Conservation (phyloP, 2,888 invertebrate species). For the Ormyrus rosae region DNA sequence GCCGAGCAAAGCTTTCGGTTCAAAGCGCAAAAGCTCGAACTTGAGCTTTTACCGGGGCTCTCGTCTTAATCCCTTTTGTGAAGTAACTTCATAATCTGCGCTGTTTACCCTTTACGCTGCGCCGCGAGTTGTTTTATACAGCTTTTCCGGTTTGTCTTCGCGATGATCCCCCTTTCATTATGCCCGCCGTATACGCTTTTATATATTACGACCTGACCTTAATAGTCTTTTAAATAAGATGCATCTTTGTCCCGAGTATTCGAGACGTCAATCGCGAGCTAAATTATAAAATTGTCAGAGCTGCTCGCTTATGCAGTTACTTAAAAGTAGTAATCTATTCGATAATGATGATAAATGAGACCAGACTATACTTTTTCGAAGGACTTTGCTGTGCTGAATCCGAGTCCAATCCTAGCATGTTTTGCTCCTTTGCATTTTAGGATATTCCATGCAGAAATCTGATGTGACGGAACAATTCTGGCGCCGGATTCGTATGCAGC, state of each 20-base stretch:
- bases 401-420: too few species aligned
- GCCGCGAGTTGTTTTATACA: constrained; percentile 40
- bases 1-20: constrained; percentile 10
- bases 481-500: too few species aligned
- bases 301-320: too few species aligned
- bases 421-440: too few species aligned
- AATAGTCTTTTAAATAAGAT: constrained; percentile 20
- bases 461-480: too few species aligned
- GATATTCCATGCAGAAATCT: too few species aligned
- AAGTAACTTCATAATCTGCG: constrained; percentile 49
- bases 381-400: too few species aligned
- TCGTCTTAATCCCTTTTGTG: constrained; percentile 50
- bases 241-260: background rate
- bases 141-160: constrained; percentile 42
- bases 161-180: constrained; percentile 48
- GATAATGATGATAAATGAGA: too few species aligned
- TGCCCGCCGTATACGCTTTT: background rate
- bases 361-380: too few species aligned
- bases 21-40: constrained; percentile 45
- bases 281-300: too few species aligned
- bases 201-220: constrained; percentile 9
- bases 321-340: too few species aligned
- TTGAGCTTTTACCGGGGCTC: constrained; percentile 46
- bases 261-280: too few species aligned
- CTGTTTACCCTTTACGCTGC: constrained; percentile 35